These are phyloP conservation scores for Trichacis sp. DNA, from an alignment of 2,888 invertebrate species.

Conservation along the genomic window DNA sequence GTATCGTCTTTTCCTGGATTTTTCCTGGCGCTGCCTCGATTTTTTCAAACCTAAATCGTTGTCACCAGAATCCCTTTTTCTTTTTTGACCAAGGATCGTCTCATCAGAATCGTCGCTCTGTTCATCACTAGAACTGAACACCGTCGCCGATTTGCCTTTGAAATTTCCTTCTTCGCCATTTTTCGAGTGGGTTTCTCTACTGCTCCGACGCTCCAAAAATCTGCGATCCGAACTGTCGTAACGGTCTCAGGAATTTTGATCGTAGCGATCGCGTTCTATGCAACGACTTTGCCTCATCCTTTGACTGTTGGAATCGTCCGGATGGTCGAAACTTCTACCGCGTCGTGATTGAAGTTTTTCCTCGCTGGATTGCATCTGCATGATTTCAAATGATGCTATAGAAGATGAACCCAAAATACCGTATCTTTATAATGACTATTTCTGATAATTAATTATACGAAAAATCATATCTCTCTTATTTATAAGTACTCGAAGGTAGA, in stretches of 20 bases:
- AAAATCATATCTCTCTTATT: no score
- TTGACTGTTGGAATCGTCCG: slow-evolving; percentile 51
- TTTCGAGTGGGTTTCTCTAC: slow-evolving; percentile 7
- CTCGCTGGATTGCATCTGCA: no score
- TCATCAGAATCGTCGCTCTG: neutral
- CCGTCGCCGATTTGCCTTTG: neutral
- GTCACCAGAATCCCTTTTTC: neutral
- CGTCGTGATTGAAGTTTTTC: no score
- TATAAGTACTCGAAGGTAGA: no score
- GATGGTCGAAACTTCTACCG: slow-evolving; percentile 24
- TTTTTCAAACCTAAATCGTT: neutral
- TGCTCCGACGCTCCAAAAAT: slow-evolving; percentile 9
- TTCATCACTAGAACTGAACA: neutral
- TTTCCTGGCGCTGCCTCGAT: neutral
- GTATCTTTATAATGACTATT: no score
- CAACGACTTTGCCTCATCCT: slow-evolving; percentile 58
- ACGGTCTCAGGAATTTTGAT: slow-evolving; percentile 52
- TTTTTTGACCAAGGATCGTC: neutral
- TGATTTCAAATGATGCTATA: no score
- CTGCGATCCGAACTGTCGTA: slow-evolving; percentile 57
- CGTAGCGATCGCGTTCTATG: slow-evolving; percentile 49
- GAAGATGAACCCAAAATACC: no score
- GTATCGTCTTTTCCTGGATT: neutral
- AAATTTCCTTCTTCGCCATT: neutral
- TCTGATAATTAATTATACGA: no score